Conservation (phyloP, 2,113 vertebrate genomes). For the Seriola aureovittata region DNA sequence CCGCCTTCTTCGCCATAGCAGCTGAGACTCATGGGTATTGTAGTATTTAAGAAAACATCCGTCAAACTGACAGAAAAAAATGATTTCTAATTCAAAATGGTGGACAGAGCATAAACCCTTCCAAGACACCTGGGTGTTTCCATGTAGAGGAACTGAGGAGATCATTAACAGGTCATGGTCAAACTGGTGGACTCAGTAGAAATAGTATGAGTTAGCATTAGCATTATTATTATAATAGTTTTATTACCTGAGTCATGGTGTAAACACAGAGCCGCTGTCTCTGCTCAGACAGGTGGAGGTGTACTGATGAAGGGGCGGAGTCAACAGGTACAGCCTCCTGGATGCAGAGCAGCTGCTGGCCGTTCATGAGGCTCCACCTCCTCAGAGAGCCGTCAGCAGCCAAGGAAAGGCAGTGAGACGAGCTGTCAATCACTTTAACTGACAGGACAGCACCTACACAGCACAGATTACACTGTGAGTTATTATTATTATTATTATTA, state of each 20-base stretch:
- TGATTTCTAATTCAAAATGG: too few relatives aligned
- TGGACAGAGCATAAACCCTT: too few relatives aligned
- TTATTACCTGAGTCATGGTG: conserved; percentile 80
- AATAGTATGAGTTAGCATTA: too few relatives aligned
- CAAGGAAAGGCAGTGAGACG: conserved; percentile 81
- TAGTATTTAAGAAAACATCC: background rate
- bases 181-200: background rate
- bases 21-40: background rate
- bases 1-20: background rate
- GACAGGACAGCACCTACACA: conserved; percentile 80
- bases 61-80: too few relatives aligned
- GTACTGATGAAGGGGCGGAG: conserved; percentile 58
- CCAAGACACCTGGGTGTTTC: too few relatives aligned
- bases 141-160: too few relatives aligned
- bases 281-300: conserved; percentile 78
- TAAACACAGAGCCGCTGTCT: conserved; percentile 71
- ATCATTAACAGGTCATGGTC: too few relatives aligned
- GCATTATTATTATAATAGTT: too few relatives aligned
- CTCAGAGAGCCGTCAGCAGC: conserved; percentile 82
- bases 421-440: conserved; percentile 71
- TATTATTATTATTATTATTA: background rate
- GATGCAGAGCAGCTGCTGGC: conserved; percentile 79
- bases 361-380: conserved; percentile 83
- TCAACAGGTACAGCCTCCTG: conserved; percentile 55
- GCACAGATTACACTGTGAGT: background rate